Conservation (phyloP, 2,888 invertebrate genomes). For the Rhogogaster chlorosoma region DNA sequence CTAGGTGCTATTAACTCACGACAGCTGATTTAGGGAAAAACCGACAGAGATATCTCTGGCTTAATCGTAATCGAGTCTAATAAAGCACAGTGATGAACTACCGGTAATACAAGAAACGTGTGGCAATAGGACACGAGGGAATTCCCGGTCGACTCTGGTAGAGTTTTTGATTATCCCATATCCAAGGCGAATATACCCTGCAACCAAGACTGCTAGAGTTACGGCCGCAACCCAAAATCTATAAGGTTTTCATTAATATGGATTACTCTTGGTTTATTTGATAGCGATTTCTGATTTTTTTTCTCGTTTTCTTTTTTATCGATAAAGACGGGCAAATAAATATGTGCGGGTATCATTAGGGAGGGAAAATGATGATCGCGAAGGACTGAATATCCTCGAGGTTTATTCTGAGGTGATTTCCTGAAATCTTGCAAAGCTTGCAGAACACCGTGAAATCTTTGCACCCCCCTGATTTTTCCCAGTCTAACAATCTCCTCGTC, state of each 20-base stretch:
- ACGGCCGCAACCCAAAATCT: neutral
- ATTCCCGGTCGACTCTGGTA: neutral
- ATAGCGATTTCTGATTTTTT: neutral
- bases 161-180: slow-evolving; percentile 39
- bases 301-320: neutral
- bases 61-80: neutral
- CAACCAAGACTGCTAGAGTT: neutral
- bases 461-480: neutral
- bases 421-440: neutral
- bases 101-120: neutral
- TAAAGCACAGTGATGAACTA: slow-evolving; percentile 33
- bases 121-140: slow-evolving; percentile 40
- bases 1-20: neutral
- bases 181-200: neutral
- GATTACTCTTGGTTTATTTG: neutral
- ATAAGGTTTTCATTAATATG: slow-evolving; percentile 11
- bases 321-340: neutral
- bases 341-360: neutral
- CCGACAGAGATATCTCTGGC: neutral
- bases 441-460: neutral
- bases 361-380: neutral
- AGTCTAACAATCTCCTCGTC: slow-evolving; percentile 27
- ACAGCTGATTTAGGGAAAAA: neutral
- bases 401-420: neutral
- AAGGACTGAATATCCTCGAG: neutral